Base-by-base conservation (phyloP, 2,888 invertebrate genomes). In the Prenolepis imparis region DNA sequence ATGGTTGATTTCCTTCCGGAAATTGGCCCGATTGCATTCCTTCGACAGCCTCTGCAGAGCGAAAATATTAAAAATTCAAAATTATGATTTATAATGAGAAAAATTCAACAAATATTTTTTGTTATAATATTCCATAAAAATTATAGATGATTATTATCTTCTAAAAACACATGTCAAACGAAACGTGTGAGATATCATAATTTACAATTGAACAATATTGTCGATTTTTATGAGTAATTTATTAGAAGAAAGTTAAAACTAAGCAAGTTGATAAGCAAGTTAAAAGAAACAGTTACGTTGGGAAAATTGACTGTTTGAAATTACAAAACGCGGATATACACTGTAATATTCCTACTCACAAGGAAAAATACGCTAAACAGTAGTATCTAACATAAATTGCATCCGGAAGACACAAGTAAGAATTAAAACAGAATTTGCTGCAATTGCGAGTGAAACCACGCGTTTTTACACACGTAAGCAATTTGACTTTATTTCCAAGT, bases 21-120 rank as follows among this genome's bases (percentile, higher is more conserved):
- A 90, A 93, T 68, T 89, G 72, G 1, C 93, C 93, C 1, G 36
- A 84, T 28, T 68, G 85, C 1, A 90, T 82, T 9, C 75, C 91
- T 0, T 87, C 84, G 8, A 91, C 84, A 11, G 87, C 2, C 0
- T 39, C 90, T 90, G 9, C 12, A 55, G n/a, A 41, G 1, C 41
- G 8, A 39, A 55, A 77, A 9, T 3, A 44, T 39, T 55, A 52
- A 8, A 55, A 28, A 44, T 36, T 44, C 0, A 12, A 12, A 41
- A 41, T 21, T 21, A 18, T 44, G 28, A 57, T 15, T n/a, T 48
- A 18, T 52, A 21, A 72, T 55, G 59, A 48, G 18, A 48, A 48
- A 80, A 78, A 64, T 61, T 74, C 32, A 15, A 57, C 3, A 44
- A 55, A 39, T 5, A 74, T 24, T 5, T 75, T 36, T 52, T 74